These are phyloP conservation scores for Charaxes varanes DNA, from an alignment of 1,140 invertebrate genomes.

Conservation along the genomic window DNA sequence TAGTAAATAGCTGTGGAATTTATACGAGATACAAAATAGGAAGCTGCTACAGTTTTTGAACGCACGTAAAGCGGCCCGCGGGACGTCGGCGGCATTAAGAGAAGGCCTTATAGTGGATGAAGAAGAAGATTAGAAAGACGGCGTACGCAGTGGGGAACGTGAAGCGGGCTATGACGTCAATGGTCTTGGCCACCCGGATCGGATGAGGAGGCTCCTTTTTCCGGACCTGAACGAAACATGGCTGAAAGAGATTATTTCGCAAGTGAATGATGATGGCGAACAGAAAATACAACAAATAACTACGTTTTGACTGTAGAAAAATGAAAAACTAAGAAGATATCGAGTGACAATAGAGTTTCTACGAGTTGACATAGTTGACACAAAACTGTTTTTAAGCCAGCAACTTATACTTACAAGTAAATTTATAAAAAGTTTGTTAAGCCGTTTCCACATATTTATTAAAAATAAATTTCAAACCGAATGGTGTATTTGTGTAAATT, in stretches of 20 bases:
- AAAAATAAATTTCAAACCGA: no score
- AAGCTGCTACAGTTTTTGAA: conserved; percentile 30
- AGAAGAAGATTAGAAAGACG: conserved; percentile 95
- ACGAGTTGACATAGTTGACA: background rate
- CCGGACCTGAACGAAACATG: conserved; percentile 84
- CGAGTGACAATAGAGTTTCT: conserved; percentile 1
- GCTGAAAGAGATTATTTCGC: conserved; percentile 72
- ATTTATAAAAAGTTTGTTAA: no score
- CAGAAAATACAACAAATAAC: conserved; percentile 23
- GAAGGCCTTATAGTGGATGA: conserved; percentile 90
- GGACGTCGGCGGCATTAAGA: conserved; percentile 73
- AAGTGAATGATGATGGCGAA: conserved; percentile 59
- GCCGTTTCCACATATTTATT: no score
- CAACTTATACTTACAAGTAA: no score
- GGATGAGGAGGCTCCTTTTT: conserved; percentile 93
- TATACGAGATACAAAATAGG: conserved; percentile 43
- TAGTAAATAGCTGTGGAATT: conserved; percentile 38
- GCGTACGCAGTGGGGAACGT: conserved; percentile 94
- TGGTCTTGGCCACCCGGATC: conserved; percentile 93
- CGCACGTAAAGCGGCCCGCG: conserved; percentile 39
- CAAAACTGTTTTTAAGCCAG: no score
- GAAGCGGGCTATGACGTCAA: conserved; percentile 94
- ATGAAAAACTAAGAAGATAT: background rate
- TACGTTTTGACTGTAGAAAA: conserved; percentile 6
- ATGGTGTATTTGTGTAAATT: no score